Evolutionary conservation across 1,140 invertebrate species (phyloP).

Genomic region (Drosophila carrolli): DNA sequence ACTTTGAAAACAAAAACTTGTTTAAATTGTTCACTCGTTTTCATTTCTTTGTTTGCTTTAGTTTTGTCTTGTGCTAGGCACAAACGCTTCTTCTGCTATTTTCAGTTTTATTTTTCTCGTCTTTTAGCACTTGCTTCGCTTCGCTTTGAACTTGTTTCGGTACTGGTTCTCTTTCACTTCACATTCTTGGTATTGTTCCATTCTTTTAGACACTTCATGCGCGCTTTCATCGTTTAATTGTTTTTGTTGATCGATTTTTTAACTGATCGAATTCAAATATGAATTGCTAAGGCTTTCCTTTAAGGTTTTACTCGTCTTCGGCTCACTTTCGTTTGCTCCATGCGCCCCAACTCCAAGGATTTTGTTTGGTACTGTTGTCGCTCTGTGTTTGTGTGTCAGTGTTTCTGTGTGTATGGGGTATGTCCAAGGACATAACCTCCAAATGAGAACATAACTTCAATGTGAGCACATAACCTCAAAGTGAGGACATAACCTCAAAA

Average conservation of each 20-base stretch:
- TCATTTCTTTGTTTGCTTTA: constrained; percentile 38
- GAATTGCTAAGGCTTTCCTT: constrained; percentile 28
- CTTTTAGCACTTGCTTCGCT: constrained; percentile 34
- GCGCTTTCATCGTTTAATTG: constrained; percentile 26
- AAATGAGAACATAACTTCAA: constrained; percentile 8
- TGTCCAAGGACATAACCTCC: constrained; percentile 12
- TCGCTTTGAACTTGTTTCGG: constrained; percentile 38
- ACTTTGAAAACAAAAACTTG: constrained; percentile 56
- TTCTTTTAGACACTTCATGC: constrained; percentile 21
- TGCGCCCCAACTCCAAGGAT: constrained; percentile 70
- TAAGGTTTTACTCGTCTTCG: constrained; percentile 5
- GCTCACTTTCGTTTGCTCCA: constrained; percentile 30
- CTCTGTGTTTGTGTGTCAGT: constrained; percentile 10
- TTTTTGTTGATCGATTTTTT: constrained; percentile 9
- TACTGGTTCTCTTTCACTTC: constrained; percentile 37
- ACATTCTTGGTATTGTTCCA: constrained; percentile 26
- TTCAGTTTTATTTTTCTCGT: constrained; percentile 16
- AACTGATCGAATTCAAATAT: constrained; percentile 25
- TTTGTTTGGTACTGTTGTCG: constrained; percentile 28
- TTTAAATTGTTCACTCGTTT: constrained; percentile 58
- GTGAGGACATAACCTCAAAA: constrained; percentile 12
- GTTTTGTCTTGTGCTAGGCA: constrained; percentile 31
- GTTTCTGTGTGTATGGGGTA: constrained; percentile 22
- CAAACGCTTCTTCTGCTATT: constrained; percentile 17
- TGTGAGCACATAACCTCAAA: constrained; percentile 11